Evolutionary conservation across 2,113 vertebrate species (phyloP).

Genomic region (Carollia perspicillata): DNA sequence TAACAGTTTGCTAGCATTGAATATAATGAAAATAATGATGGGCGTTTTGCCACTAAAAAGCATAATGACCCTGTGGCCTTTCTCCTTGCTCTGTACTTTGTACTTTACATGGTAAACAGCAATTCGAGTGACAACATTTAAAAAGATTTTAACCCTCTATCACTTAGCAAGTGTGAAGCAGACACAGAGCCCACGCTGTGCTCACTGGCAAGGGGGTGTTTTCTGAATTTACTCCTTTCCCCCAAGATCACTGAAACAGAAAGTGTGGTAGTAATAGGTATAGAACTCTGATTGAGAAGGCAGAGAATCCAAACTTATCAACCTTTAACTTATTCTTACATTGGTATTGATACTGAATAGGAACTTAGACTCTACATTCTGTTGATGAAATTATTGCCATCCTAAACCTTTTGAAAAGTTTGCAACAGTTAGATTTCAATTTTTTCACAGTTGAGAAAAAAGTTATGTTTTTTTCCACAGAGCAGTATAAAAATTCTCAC

Average conservation of each 20-base stretch:
- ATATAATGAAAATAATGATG: slow-evolving; percentile 63
- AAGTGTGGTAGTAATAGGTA: neutral
- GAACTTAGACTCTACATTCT: neutral
- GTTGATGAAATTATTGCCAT: neutral
- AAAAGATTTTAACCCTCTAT: slow-evolving; percentile 60
- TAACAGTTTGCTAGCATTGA: slow-evolving; percentile 45
- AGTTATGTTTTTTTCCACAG: neutral
- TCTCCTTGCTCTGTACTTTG: slow-evolving; percentile 56
- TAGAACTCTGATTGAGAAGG: neutral
- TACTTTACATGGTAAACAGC: slow-evolving; percentile 68
- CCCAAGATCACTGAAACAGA: neutral
- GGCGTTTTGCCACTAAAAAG: slow-evolving; percentile 60
- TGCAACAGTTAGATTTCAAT: neutral
- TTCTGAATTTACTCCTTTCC: neutral
- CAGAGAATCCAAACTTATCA: neutral
- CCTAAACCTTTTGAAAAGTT: slow-evolving; percentile 24
- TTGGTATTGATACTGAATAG: neutral
- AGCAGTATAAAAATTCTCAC: neutral
- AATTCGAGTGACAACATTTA: slow-evolving; percentile 47
- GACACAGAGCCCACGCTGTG: neutral
- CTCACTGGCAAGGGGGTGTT: neutral
- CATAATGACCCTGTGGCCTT: slow-evolving; percentile 65
- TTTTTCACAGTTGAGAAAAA: neutral
- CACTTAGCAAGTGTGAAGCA: neutral
- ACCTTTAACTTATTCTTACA: neutral